A percentile compares a stretch with the other conserved stretches of the same genome.
These are phyloP conservation scores for Aegithalos caudatus DNA, from an alignment of 2,113 vertebrate species.

Conservation along the genomic window DNA sequence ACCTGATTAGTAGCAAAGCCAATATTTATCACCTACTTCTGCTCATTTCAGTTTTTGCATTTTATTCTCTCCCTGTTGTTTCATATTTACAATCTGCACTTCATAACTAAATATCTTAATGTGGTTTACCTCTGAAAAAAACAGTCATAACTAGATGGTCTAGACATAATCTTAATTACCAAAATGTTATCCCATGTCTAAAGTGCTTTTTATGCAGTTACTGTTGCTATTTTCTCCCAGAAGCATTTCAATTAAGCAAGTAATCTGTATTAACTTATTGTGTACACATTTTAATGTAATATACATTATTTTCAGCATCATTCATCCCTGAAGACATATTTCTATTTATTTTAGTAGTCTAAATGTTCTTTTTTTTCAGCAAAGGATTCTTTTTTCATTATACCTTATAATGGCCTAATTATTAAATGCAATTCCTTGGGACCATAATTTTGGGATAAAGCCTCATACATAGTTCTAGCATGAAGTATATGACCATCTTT, in stretches of 20 bases:
- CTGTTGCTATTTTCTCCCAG: constrained; percentile 36
- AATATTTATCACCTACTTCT: constrained; percentile 45
- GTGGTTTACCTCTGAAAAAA: background rate
- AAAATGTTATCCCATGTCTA: constrained; percentile 16
- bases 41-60: background rate
- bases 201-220: constrained; percentile 13
- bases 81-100: constrained; percentile 11
- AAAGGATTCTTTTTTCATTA: background rate
- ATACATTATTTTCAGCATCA: constrained; percentile 40
- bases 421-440: background rate
- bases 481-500: background rate
- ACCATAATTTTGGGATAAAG: background rate
- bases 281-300: constrained; percentile 1
- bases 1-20: constrained; percentile 24
- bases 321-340: constrained; percentile 34
- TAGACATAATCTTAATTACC: constrained; percentile 41
- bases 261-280: constrained; percentile 22
- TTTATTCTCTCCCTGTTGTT: constrained; percentile 19
- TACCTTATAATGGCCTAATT: background rate
- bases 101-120: constrained; percentile 23
- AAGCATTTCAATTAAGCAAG: constrained; percentile 36
- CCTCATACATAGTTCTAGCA: background rate
- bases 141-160: background rate
- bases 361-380: background rate
- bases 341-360: constrained; percentile 27